Conservation (phyloP, 2,797 vertebrate genomes). For the Neomorphus geoffroyi region DNA sequence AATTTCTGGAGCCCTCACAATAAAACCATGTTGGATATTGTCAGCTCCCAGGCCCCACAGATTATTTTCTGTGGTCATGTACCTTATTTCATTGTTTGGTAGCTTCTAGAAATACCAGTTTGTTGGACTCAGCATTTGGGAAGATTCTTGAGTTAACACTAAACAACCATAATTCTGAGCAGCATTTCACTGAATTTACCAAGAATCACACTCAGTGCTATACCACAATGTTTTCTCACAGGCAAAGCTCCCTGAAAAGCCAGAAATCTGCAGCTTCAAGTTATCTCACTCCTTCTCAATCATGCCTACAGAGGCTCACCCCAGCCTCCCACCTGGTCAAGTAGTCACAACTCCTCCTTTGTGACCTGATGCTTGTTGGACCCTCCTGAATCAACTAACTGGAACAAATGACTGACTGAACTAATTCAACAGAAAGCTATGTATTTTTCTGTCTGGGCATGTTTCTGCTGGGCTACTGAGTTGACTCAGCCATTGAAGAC, state of each 20-base stretch:
- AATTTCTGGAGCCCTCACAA: not conserved
- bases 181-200: not conserved
- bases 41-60: not conserved
- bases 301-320: not conserved
- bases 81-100: not conserved
- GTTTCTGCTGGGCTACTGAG: not conserved
- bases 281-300: not conserved
- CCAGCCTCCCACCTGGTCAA: not conserved
- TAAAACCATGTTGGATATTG: not conserved
- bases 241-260: not conserved
- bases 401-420: not conserved
- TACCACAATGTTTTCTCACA: not conserved
- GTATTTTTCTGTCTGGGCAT: not conserved
- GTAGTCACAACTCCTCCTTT: not conserved
- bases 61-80: not conserved
- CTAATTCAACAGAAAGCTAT: not conserved
- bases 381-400: not conserved
- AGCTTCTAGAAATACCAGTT: not conserved
- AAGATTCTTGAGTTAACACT: not conserved
- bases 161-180: not conserved
- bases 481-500: not conserved
- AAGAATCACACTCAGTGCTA: not conserved
- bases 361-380: not conserved
- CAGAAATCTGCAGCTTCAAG: not conserved
- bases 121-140: not conserved